A percentile compares a stretch with the other conserved stretches of the same genome.
Conservation (phyloP, 2,888 invertebrate species). For the Deilephila elpenor region DNA sequence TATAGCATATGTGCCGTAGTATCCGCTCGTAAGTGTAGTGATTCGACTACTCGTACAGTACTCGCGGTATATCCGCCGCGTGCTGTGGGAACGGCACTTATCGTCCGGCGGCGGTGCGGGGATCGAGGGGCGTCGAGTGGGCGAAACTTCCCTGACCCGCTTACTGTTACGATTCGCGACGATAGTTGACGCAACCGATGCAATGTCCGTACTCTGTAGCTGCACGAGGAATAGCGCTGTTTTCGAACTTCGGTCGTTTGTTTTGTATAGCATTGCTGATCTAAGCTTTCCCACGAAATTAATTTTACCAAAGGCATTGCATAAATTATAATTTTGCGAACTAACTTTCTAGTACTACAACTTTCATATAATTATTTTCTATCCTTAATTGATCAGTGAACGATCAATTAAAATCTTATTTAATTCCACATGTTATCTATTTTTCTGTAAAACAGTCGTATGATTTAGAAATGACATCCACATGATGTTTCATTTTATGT, state of each 20-base stretch:
- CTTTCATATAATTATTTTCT: too few relatives aligned
- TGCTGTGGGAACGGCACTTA: conserved; percentile 15
- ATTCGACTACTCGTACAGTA: neutral
- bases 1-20: neutral
- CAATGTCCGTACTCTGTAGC: neutral
- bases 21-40: neutral
- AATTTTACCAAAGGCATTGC: too few relatives aligned
- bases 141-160: conserved; percentile 29
- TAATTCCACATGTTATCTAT: too few relatives aligned
- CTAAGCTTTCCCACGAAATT: too few relatives aligned
- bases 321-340: too few relatives aligned
- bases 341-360: too few relatives aligned
- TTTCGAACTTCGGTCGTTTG: neutral
- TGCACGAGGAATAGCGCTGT: neutral
- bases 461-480: too few relatives aligned
- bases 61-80: conserved; percentile 10
- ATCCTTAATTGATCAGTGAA: too few relatives aligned
- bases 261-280: too few relatives aligned
- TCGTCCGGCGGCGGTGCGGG: neutral
- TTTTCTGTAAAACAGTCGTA: too few relatives aligned
- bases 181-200: conserved; percentile 26
- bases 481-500: too few relatives aligned
- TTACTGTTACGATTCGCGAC: conserved; percentile 23
- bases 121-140: neutral
- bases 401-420: too few relatives aligned